Percentiles rank a stretch among this genome's conserved stretches.
phyloP scores from a whole-genome alignment of 35 echinoderm and acorn worm genomes.

The Lytechinus pictus region DNA sequence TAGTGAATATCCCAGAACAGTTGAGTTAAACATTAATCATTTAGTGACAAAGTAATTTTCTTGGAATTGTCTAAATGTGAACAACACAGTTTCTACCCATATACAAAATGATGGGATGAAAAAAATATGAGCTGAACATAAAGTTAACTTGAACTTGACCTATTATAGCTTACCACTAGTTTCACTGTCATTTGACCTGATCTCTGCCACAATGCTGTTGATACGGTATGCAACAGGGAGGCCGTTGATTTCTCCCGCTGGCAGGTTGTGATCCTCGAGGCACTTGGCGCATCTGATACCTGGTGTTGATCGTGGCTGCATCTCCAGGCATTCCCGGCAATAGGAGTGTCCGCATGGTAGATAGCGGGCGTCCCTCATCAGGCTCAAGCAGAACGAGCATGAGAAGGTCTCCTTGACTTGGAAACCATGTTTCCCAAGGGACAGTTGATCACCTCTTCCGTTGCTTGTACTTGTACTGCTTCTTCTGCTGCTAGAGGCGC shows the following conservation, averaged over 20 bases:
- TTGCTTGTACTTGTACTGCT: no score
- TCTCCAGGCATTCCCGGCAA: conserved; percentile 2
- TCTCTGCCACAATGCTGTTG: conserved; percentile 19
- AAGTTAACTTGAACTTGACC: neutral
- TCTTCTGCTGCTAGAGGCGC: neutral
- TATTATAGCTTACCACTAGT: neutral
- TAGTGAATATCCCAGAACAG: neutral
- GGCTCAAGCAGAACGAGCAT: conserved; percentile 6
- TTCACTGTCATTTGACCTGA: neutral
- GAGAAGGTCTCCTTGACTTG: conserved; percentile 23
- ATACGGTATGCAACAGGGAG: conserved; percentile 14
- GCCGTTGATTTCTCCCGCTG: neutral
- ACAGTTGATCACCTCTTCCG: neutral
- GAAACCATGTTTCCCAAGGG: neutral
- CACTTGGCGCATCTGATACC: conserved; percentile 33
- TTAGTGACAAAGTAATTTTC: neutral
- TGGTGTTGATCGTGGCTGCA: neutral
- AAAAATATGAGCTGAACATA: no score
- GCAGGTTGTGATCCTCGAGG: neutral
- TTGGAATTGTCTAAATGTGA: neutral
- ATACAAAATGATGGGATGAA: no score
- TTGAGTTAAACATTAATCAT: neutral
- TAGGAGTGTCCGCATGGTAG: conserved; percentile 27
- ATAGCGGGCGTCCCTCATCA: conserved; percentile 20
- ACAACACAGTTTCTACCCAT: no score